Evolutionary conservation across 2,888 invertebrate genomes (phyloP), one percentile per base, ranked within the genome.

Genomic region (Clivina fossor): DNA sequence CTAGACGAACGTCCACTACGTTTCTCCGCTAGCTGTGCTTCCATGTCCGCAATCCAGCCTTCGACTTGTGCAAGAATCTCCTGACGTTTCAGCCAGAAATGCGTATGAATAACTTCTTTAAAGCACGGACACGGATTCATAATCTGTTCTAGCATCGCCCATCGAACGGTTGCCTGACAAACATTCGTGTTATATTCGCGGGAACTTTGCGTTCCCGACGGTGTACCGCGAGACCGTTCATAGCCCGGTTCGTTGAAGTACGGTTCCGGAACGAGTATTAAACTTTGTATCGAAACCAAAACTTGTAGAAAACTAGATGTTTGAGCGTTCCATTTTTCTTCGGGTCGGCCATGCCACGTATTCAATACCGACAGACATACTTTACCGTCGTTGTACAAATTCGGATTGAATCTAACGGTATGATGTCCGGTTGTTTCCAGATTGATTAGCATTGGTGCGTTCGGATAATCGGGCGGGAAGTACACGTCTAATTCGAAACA

Each of bases 281-380:
- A 77, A 37, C 92, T 92, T 76, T 94, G 93, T 71, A 94, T 93
- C 11, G 93, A 93, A 32, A 94, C 93, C 68, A 94, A 80, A 60
- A 94, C 93, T 86, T 90, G 89, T 58, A 95, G 79, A 70, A 96
- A 93, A 72, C 93, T 93, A 37, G 93, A 94, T 0, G 94, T 95
- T 72, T 93, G 92, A 59, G 94, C 88, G 76, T 93, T 95, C 95
- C 95, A 96, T 73, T 94, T 93, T 76, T 96, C 96, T 76, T 95
- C 95, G 18, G 95, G 95, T 49, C 94, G 79, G 4, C 95, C 95
- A 73, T 95, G 94, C 95, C 95, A 96, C 2, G 95, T 96, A 76
- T 95, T 95, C 62, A 96, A 79, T 61, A 96, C 92, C 63, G 93
- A 93, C 69, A 96, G 85, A 74, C 95, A 96, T 58, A 90, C 90